A percentile compares a stretch with the other conserved stretches of the same genome.
These are phyloP conservation scores for Axinella damicornis DNA, from an alignment of 37 sponge, comb jelly and placozoan genomes.

Conservation along the genomic window DNA sequence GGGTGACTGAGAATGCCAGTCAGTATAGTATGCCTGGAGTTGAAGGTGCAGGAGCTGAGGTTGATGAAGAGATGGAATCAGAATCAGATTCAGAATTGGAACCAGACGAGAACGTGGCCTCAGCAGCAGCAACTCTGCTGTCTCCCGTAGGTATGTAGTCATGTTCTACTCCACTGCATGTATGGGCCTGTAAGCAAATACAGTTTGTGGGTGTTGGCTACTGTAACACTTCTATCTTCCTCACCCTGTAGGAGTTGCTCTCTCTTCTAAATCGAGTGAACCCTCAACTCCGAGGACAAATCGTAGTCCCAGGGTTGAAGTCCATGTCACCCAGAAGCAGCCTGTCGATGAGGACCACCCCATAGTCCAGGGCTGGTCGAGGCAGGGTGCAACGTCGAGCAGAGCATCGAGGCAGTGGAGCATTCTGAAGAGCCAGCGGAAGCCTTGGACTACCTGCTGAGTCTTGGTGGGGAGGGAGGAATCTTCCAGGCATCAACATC, in stretches of 20 bases:
- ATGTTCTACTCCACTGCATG: background rate
- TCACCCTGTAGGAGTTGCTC: too few relatives aligned
- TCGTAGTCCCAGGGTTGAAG: background rate
- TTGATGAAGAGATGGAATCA: background rate
- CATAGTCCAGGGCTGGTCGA: conserved; percentile 20
- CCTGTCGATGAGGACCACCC: conserved; percentile 34
- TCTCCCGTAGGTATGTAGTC: background rate
- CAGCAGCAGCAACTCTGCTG: background rate
- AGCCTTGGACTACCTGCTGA: conserved; percentile 2
- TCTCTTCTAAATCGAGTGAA: too few relatives aligned
- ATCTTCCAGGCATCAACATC: background rate
- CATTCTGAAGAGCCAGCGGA: background rate
- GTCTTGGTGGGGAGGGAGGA: background rate
- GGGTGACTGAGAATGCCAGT: conserved; percentile 38
- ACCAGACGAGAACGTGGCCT: background rate
- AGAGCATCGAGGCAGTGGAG: conserved; percentile 38
- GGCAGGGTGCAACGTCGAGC: conserved; percentile 23
- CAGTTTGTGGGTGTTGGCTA: too few relatives aligned
- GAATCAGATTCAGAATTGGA: background rate
- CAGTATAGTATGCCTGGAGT: conserved; percentile 11
- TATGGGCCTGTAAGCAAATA: too few relatives aligned
- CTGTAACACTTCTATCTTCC: too few relatives aligned
- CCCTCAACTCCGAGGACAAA: too few relatives aligned
- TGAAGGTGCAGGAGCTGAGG: background rate
- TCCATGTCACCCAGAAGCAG: background rate